Conservation (phyloP, 2,888 invertebrate species). For the Machimus rusticus region DNA sequence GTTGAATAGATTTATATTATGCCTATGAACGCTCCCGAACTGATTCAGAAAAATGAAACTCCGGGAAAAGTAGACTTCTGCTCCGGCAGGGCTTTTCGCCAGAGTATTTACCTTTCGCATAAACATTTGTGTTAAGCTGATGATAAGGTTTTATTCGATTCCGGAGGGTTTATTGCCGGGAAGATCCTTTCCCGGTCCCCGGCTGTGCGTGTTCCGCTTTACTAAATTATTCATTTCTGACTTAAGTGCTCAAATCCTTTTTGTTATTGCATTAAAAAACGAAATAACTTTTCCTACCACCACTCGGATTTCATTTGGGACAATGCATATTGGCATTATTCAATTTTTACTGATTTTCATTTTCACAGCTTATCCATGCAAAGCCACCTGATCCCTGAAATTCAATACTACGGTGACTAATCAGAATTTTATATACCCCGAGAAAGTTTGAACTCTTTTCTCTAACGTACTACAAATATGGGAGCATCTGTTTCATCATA, state of each 20-base stretch:
- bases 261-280: neutral
- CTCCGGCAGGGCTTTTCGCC: neutral
- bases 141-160: constrained; percentile 18
- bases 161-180: constrained; percentile 12
- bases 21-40: constrained; percentile 33
- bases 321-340: neutral
- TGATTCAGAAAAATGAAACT: constrained; percentile 22
- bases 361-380: neutral
- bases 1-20: constrained; percentile 38
- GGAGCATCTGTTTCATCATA: neutral
- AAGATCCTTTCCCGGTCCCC: neutral
- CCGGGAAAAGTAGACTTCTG: constrained; percentile 11
- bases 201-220: neutral
- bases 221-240: neutral
- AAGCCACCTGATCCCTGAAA: neutral
- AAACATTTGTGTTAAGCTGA: constrained; percentile 23
- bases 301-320: neutral
- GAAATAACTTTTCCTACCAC: neutral
- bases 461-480: neutral
- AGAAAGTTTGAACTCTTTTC: neutral
- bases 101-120: constrained; percentile 23
- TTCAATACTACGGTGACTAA: neutral
- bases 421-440: neutral
- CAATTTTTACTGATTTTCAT: neutral
- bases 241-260: neutral